Evolutionary conservation across 2,888 invertebrate genomes (phyloP).

Genomic region (Leptinotarsa tumamoca): DNA sequence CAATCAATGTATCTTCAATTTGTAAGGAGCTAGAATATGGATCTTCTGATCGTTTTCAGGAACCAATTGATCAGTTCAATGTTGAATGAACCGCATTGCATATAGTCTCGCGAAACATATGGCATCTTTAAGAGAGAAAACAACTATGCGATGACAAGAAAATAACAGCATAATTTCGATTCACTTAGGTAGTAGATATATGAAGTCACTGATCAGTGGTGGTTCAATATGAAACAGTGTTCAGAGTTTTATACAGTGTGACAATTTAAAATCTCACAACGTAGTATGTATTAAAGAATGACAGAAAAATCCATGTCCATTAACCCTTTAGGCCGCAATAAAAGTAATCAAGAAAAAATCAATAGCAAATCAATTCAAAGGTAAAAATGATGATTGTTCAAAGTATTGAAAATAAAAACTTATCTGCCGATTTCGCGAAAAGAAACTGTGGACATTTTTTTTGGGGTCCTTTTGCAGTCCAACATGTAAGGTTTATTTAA

Average conservation of each 20-base stretch:
- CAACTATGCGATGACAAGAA: slow-evolving; percentile 1
- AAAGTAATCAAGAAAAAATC: no score
- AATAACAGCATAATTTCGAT: neutral
- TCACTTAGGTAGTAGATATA: neutral
- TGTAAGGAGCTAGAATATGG: neutral
- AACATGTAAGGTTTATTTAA: no score
- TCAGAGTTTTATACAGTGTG: neutral
- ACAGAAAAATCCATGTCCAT: no score
- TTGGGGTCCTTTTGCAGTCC: no score
- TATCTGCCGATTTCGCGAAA: no score
- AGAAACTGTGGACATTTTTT: no score
- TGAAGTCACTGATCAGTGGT: slow-evolving; percentile 4
- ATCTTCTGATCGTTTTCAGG: slow-evolving; percentile 1
- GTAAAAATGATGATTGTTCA: no score
- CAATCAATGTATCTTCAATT: neutral
- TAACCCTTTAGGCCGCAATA: no score
- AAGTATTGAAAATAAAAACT: no score
- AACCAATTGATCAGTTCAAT: neutral
- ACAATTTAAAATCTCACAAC: neutral
- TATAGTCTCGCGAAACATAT: slow-evolving; percentile 12
- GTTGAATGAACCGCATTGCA: neutral
- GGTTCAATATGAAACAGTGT: neutral
- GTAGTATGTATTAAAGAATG: no score
- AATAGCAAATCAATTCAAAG: no score
- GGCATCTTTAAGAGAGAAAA: slow-evolving; percentile 3